Evolutionary conservation across 1,140 invertebrate genomes (phyloP), one percentile per base, ranked within the genome.

Genomic region (Drosophila orosa): DNA sequence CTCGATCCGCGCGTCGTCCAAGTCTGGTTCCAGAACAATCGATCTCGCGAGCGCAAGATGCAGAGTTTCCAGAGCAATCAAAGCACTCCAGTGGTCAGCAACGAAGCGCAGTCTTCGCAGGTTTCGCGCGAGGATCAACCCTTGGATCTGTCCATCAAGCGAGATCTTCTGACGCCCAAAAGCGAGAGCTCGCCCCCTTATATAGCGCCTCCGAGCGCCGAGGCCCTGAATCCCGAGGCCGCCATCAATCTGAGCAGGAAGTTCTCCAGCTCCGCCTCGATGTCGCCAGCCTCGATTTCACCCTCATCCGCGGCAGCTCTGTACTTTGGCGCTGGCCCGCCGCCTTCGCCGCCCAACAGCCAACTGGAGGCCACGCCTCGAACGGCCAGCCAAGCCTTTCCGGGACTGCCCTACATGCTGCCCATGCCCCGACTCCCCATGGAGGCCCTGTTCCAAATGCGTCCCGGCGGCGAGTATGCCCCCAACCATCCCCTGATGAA

Each of bases 21-120:
- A 93, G 96, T 97, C 5, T 99, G 98, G 98, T 99, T 99, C 92
- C 98, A 99, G 93, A 99, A 99, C 92, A 98, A 97, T 79, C 94
- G 98, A 57, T 98, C 98, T 0, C 94, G 98, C 35, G 97, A 98
- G 90, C 94, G 98, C 29, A 94, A 97, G 73, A 95, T 94, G 86
- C 94, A 93, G 40, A 87, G 76, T 48, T 89, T 73, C 59, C 59
- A 39, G 27, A 65, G 37, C 58, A 58, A 52, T 22, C 63, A 59
- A 33, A 37, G 29, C 24, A 33, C 67, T 1, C 19, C 44, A 0
- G 17, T 57, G 13, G 22, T 39, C 35, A 9, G 25, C 17, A 50
- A 33, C 25, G 42, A 55, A 10, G 48, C 25, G 31, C 71, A 45
- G 5, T 39, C 65, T 17, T 54, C 71, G 24, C 25, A 52, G 48